Percentiles rank a stretch among this genome's conserved stretches.
phyloP scores from a whole-genome alignment of 1,140 invertebrate species.

The Drosophila elegans region DNA sequence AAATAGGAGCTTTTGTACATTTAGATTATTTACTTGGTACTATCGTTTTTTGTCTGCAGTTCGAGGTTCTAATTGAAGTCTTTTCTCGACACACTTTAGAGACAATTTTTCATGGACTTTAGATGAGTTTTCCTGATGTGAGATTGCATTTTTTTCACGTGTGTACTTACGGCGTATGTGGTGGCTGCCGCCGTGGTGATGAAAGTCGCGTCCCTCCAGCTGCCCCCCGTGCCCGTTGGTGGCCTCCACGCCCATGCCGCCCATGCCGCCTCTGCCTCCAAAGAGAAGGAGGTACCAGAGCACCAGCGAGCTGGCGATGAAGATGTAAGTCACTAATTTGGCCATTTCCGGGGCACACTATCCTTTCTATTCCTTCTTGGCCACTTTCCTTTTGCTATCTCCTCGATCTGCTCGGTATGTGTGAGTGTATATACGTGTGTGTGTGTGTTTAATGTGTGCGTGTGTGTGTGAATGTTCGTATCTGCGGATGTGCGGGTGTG shows the following conservation, averaged over 20 bases:
- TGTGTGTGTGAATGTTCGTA: not conserved
- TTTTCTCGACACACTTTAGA: too few relatives aligned
- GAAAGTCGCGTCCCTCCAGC: conserved; percentile 78
- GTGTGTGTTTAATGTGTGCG: conserved; percentile 5
- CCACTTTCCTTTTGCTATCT: conserved; percentile 11
- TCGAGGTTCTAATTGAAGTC: too few relatives aligned
- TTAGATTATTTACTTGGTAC: too few relatives aligned
- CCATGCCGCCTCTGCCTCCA: conserved; percentile 46
- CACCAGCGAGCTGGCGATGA: conserved; percentile 72
- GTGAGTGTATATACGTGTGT: not conserved
- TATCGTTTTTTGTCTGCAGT: too few relatives aligned
- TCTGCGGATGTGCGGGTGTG: conserved; percentile 18
- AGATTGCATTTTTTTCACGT: not conserved
- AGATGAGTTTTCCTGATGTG: not conserved
- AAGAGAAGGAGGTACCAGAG: conserved; percentile 79
- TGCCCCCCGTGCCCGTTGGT: conserved; percentile 79
- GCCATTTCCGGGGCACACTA: conserved; percentile 55
- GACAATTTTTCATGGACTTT: not conserved
- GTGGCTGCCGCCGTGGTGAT: conserved; percentile 78
- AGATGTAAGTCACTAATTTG: conserved; percentile 81
- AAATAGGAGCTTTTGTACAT: too few relatives aligned
- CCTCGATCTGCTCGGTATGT: not conserved
- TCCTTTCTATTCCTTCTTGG: not conserved
- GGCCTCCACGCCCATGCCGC: conserved; percentile 62
- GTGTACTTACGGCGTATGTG: conserved; percentile 77